phyloP scores from a whole-genome alignment of 2,113 vertebrate species.

The Odobenus rosmarus region DNA sequence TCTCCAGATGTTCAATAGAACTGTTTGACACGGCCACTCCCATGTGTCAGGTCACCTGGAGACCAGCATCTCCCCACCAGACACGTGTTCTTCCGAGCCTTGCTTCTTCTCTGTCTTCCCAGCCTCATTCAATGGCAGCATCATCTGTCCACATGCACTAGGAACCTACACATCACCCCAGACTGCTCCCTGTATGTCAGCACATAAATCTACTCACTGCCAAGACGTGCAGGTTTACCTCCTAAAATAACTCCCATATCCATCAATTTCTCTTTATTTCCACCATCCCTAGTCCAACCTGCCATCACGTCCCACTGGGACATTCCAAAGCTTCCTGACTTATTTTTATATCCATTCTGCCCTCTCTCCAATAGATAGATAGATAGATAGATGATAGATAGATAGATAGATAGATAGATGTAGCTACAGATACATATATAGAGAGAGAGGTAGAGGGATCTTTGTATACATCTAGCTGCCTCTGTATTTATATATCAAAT shows the following conservation, averaged over 20 bases:
- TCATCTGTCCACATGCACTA: neutral
- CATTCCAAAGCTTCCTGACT: neutral
- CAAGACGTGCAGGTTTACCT: neutral
- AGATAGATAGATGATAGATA: no score
- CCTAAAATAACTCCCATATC: neutral
- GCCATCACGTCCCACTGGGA: no score
- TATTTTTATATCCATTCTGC: neutral
- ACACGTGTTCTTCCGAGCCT: neutral
- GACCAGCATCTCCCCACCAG: no score
- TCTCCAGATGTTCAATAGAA: neutral
- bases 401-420: no score
- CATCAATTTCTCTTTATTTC: neutral
- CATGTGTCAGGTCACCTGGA: neutral
- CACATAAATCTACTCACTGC: neutral
- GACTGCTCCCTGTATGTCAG: neutral
- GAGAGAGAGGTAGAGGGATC: neutral
- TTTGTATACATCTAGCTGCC: neutral
- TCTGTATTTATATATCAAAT: neutral
- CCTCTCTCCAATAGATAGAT: neutral
- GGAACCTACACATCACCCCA: neutral
- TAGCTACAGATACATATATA: neutral
- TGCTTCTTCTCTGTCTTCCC: no score
- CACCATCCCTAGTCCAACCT: neutral
- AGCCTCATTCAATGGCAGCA: neutral
- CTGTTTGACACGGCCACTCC: no score